Percentiles rank a stretch among this genome's conserved stretches.
phyloP scores from a whole-genome alignment of 2,113 vertebrate species.

The Aegithalos caudatus region DNA sequence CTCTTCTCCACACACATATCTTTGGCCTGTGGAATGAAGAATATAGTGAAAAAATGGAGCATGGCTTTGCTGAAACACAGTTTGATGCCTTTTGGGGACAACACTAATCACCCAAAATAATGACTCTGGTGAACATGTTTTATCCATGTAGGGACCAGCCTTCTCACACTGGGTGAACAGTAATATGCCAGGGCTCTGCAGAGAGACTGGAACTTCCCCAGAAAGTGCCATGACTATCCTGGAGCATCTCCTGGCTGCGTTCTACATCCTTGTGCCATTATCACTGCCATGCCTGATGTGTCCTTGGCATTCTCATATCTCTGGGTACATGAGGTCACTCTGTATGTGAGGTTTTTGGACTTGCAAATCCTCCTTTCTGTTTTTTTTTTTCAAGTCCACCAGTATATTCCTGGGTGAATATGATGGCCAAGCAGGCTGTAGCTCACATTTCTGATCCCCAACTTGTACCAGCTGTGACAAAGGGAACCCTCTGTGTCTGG shows the following conservation, averaged over 20 bases:
- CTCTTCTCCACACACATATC: not conserved
- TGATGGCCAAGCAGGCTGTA: not conserved
- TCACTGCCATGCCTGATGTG: not conserved
- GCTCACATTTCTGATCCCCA: not conserved
- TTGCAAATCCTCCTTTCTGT: not conserved
- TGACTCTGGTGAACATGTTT: not conserved
- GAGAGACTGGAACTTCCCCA: not conserved
- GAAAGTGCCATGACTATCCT: not conserved
- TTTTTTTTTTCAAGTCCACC: not conserved
- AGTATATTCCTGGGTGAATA: not conserved
- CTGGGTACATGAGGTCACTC: not conserved
- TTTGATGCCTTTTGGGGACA: not conserved
- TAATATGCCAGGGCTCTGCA: not conserved
- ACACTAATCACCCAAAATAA: not conserved
- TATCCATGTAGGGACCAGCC: not conserved
- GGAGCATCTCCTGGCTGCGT: not conserved
- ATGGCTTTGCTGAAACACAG: not conserved
- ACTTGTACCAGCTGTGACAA: not conserved
- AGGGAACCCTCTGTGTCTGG: not conserved
- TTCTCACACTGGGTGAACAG: not conserved
- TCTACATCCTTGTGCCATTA: not conserved
- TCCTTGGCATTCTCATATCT: not conserved
- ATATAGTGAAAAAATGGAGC: not conserved
- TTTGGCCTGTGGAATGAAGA: not conserved
- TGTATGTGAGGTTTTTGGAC: not conserved